phyloP scores from a whole-genome alignment of 2,888 invertebrate species.

The Chymomyza fuscimana region DNA sequence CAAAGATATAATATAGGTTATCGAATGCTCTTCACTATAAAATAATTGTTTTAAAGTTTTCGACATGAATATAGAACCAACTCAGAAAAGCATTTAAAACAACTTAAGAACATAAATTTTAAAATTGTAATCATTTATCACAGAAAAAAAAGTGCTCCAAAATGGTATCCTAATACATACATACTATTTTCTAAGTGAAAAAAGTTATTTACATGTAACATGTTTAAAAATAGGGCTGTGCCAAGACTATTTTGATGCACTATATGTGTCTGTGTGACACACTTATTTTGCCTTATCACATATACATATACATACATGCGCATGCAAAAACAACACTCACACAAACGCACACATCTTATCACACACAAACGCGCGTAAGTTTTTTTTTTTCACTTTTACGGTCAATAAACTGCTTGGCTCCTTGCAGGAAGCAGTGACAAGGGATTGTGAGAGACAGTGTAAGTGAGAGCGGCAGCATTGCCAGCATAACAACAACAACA shows the following conservation, averaged over 20 bases:
- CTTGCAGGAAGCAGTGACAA: constrained; percentile 35
- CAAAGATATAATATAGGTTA: no score
- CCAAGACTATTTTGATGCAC: no score
- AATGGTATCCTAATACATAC: no score
- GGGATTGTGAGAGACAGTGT: background rate
- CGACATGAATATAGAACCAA: no score
- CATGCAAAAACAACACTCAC: constrained; percentile 1
- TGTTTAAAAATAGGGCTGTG: constrained; percentile 10
- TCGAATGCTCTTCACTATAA: no score
- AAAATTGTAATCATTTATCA: no score
- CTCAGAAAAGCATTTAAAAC: no score
- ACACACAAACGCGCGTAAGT: constrained; percentile 34
- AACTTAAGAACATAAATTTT: no score
- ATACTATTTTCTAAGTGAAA: no score
- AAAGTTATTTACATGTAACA: constrained; percentile 9
- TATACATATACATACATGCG: constrained; percentile 18
- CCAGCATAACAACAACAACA: constrained; percentile 16
- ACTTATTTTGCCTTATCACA: constrained; percentile 54
- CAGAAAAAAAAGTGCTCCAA: no score
- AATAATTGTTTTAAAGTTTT: no score
- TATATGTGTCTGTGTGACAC: constrained; percentile 49
- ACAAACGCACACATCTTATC: constrained; percentile 5
- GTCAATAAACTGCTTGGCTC: constrained; percentile 47
- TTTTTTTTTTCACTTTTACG: constrained; percentile 35
- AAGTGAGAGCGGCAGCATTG: background rate